Conservation (phyloP, 2,113 vertebrate species). For the Arizona elegans region DNA sequence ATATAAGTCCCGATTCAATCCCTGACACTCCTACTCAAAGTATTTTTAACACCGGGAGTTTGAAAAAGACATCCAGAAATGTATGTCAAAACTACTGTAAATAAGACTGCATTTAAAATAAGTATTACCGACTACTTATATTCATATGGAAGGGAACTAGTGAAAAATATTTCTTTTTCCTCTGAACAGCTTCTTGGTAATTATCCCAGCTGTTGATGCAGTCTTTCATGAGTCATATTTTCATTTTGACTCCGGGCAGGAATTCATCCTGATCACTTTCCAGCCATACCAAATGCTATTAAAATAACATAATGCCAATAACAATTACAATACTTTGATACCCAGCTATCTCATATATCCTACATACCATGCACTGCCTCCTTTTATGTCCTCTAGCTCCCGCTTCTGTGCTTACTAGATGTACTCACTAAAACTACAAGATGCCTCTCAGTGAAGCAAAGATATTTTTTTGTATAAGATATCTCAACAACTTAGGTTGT, state of each 20-base stretch:
- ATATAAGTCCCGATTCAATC: not conserved
- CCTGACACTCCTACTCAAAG: not conserved
- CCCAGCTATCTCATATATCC: not conserved
- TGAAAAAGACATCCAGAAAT: not conserved
- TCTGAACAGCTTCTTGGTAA: not conserved
- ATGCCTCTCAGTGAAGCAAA: not conserved
- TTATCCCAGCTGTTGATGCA: not conserved
- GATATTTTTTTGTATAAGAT: not conserved
- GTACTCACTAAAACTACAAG: not conserved
- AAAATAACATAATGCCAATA: not conserved
- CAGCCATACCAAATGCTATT: not conserved
- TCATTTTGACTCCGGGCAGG: not conserved
- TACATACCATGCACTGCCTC: not conserved
- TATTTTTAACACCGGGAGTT: not conserved
- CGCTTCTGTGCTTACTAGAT: not conserved
- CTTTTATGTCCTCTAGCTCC: not conserved
- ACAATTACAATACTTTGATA: not conserved
- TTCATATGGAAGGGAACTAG: not conserved
- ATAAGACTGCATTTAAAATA: not conserved
- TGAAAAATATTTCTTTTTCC: fast-evolving
- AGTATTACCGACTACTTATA: too few species aligned
- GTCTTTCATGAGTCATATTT: fast-evolving
- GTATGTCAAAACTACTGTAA: not conserved
- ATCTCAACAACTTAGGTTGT: not conserved
- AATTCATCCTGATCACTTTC: not conserved